Evolutionary conservation across 2,888 invertebrate genomes (phyloP), one percentile per base, ranked within the genome.

Genomic region (Thereva nobilitata): DNA sequence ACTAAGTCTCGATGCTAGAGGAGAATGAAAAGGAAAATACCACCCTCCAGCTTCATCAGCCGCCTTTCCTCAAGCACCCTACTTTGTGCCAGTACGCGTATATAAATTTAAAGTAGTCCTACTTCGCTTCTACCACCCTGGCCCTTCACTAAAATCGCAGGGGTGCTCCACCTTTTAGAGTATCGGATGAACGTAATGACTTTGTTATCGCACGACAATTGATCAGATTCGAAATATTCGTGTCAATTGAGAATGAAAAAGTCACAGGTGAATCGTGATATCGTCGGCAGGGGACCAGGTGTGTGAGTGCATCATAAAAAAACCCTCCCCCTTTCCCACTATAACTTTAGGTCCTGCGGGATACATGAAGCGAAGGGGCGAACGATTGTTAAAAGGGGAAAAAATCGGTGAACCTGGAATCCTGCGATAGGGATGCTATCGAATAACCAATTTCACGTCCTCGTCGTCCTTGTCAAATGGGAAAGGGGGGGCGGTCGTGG

Each of bases 141-240:
- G 44, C 44, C n/a, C 44, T n/a, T 44, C n/a, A 44, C 44, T 3
- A 44, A 44, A 44, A 9, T n/a, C n/a, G 44, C 37, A n/a, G 45
- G 40, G 6, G 9, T n/a, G 6, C 50, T 5, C 47, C 10, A 38
- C 23, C 50, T 34, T 44, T 50, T 50, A 49, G 40, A 61, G 49
- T 49, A 61, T 61, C 61, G 50, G 50, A 61, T 61, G 61, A 50
- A 49, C 38, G 41, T 10, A 50, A 37, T 49, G 61, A 61, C 41
- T 61, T 37, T 50, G 35, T 49, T 61, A 49, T 40, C 38, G 50
- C 50, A 61, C 50, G 61, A 61, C 61, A 61, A 61, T 61, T 50
- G 61, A 41, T 50, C 49, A 50, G 61, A 61, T 12, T 61, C 61
- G 61, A 50, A 61, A 61, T 61, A 50, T 61, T 61, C 61, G 61